Conservation (phyloP, 1,140 invertebrate species). For the Vanessa atalanta region DNA sequence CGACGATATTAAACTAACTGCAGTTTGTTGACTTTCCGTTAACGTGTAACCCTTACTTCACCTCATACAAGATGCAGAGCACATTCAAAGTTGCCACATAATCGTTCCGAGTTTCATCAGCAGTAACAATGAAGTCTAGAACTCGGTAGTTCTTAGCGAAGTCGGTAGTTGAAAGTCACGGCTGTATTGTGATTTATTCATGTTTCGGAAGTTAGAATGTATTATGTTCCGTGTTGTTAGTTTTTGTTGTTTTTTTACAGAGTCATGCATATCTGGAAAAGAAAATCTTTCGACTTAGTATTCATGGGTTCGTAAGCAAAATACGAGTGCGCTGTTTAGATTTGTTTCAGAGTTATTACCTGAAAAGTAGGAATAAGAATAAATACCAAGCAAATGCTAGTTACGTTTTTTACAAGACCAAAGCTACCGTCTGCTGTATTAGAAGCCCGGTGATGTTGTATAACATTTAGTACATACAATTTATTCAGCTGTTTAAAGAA, state of each 20-base stretch:
- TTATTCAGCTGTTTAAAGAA: too few species aligned
- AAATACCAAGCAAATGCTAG: not conserved
- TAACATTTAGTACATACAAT: too few species aligned
- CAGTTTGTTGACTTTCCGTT: conserved; percentile 31
- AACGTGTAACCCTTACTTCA: conserved; percentile 2
- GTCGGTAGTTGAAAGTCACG: conserved; percentile 28
- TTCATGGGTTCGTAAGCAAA: not conserved
- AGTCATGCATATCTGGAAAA: not conserved
- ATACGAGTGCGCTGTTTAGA: not conserved
- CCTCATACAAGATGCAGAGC: conserved; percentile 36
- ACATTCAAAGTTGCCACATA: conserved; percentile 39
- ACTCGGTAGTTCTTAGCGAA: conserved; percentile 34
- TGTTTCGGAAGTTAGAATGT: conserved; percentile 18
- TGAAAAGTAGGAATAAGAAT: not conserved
- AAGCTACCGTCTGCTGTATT: not conserved
- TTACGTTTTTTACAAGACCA: not conserved
- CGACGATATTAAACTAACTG: conserved; percentile 12
- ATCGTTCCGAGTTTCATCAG: conserved; percentile 39
- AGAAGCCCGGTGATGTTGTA: too few species aligned
- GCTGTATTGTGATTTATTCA: conserved; percentile 33
- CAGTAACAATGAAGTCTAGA: conserved; percentile 39
- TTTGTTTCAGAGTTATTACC: conserved; percentile 1
- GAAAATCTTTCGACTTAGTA: conserved; percentile 2
- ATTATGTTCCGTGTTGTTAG: conserved; percentile 16
- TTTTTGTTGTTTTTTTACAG: conserved; percentile 14